Base-by-base conservation (phyloP, 1,140 invertebrate species). In the Bombus terrestris region DNA sequence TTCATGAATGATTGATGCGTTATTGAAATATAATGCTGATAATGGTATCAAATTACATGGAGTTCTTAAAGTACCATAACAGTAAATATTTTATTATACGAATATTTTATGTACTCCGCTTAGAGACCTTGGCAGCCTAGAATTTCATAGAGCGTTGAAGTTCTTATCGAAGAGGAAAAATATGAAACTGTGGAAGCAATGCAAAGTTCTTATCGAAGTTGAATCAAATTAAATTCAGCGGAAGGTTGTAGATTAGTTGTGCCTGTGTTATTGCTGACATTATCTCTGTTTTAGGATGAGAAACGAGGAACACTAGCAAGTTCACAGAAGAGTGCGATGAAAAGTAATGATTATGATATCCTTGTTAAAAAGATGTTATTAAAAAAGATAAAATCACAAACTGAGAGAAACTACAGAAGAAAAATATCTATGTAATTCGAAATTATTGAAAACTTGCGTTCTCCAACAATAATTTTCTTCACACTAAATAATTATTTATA, bases 151-250 rank as follows among this genome's bases (percentile, higher is more conserved):
- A 37, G 13, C 74, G 25, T 13, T 15, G 2, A 69, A 18, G 64
- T 37, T 37, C 18, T 80, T 47, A 53, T 69, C 32, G 13, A 37
- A 22, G 6, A 2, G 3, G 15, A 62, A 66, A 80, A 47, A 53
- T 37, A n/a, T n/a, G 43, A 35, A 62, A 41, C 28, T 62, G 18
- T 15, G 25, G 37, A 81, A 47, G n/a, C n/a, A 35, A 53, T 39
- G 71, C 47, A 37, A 32, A 32, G 12, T 32, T 69, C 37, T 69
- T 88, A 84, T 84, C 80, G 8, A 13, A 6, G 32, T 22, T 18
- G 37, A 28, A 79, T 88, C 71, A 88, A 88, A 88, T 88, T 87
- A 84, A 88, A 88, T 84, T 81, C 85, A 74, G 39, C 37, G 62
- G 35, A 74, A 86, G 32, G 35, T 57, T 73, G 35, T 43, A 78